A percentile compares a stretch with the other conserved stretches of the same genome.
Conservation (phyloP, 2,797 vertebrate genomes). For the Anguilla megastoma region DNA sequence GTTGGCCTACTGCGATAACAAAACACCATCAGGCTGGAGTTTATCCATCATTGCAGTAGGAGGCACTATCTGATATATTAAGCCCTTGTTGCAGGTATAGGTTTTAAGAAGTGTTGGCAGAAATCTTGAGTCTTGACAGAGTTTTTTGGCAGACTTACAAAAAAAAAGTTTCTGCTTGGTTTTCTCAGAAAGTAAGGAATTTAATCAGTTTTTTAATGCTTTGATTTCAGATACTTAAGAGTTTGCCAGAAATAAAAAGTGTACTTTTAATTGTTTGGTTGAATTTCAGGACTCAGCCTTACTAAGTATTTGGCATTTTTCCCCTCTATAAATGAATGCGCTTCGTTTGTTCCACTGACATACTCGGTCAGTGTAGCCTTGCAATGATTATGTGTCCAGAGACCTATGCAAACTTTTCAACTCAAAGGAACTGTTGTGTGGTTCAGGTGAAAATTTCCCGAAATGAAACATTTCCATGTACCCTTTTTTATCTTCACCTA, state of each 20-base stretch:
- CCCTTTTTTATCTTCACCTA: neutral
- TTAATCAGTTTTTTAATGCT: neutral
- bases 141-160: neutral
- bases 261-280: neutral
- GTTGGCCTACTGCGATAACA: neutral
- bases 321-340: neutral
- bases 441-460: neutral
- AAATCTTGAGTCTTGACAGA: neutral
- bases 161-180: neutral
- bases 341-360: neutral
- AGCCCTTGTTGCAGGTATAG: neutral
- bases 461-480: too few relatives aligned
- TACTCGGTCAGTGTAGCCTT: neutral
- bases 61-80: neutral
- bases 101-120: neutral
- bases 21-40: neutral
- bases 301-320: neutral
- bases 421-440: neutral
- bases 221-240: neutral
- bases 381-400: neutral
- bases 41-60: neutral
- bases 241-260: neutral
- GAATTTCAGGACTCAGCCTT: neutral
- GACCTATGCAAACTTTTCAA: neutral
- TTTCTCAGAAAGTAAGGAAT: neutral